Conservation (phyloP, 2,797 vertebrate genomes). For the Pampus argenteus region DNA sequence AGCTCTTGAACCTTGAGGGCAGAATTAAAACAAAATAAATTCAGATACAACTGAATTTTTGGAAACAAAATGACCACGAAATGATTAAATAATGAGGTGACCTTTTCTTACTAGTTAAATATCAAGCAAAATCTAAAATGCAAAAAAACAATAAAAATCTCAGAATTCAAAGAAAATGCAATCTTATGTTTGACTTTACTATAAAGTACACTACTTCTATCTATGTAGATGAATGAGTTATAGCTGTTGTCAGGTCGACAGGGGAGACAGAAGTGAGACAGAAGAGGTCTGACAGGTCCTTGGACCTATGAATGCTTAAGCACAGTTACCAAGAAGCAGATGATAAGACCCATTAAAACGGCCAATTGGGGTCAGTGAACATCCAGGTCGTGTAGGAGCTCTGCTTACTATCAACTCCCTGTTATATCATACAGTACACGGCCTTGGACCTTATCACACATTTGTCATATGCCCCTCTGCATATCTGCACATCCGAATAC, state of each 20-base stretch:
- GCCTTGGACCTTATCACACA: neutral
- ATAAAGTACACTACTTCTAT: neutral
- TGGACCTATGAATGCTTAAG: conserved; percentile 14
- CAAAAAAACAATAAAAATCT: neutral
- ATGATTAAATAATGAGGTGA: neutral
- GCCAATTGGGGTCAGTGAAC: conserved; percentile 40
- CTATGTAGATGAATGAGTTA: conserved; percentile 9
- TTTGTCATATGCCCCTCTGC: neutral
- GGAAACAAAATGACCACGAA: neutral
- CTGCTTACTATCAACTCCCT: neutral
- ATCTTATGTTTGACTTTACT: neutral
- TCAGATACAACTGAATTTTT: neutral
- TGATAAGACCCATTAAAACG: conserved; percentile 28
- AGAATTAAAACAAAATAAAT: neutral
- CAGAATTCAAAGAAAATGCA: neutral
- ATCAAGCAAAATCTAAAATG: neutral
- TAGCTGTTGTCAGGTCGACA: conserved; percentile 12
- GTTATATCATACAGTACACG: neutral
- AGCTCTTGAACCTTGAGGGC: neutral
- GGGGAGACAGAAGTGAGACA: conserved; percentile 23
- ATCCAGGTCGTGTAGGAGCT: conserved; percentile 13
- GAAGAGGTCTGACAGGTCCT: conserved; percentile 33
- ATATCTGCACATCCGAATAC: neutral
- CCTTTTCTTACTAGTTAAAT: neutral
- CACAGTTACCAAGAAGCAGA: neutral